phyloP scores from a whole-genome alignment of 2,888 invertebrate species.

The Stegana nigrithorax region DNA sequence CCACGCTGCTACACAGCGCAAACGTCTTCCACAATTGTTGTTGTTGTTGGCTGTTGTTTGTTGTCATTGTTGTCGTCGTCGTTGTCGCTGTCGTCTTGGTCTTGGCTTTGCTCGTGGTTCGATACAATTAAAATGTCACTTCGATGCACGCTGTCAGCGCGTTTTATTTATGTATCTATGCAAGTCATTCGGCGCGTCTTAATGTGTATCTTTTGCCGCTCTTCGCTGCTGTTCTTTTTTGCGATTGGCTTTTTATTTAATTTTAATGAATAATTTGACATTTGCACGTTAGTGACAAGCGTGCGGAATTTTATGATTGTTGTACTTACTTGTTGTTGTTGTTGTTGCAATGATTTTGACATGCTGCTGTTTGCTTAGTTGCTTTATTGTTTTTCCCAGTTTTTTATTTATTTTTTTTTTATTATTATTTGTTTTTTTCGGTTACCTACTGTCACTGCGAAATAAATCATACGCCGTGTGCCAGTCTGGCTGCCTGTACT shows the following conservation, averaged over 20 bases:
- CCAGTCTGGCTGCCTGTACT: too few species aligned
- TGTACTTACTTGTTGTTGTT: too few species aligned
- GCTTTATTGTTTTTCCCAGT: too few species aligned
- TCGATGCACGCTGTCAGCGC: constrained; percentile 34
- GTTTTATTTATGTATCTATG: constrained; percentile 24
- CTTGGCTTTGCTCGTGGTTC: constrained; percentile 17
- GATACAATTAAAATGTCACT: constrained; percentile 54
- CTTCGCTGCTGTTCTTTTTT: background rate
- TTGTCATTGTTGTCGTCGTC: constrained; percentile 7
- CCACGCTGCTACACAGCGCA: constrained; percentile 25
- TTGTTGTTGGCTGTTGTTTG: constrained; percentile 4
- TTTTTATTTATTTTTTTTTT: too few species aligned
- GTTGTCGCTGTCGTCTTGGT: background rate
- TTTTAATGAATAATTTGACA: constrained; percentile 18
- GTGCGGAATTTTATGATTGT: too few species aligned
- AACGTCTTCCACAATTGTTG: constrained; percentile 20
- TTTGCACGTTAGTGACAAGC: constrained; percentile 8
- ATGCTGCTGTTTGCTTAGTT: too few species aligned
- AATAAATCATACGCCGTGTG: constrained; percentile 4
- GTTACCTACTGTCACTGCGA: too few species aligned
- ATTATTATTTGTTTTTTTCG: too few species aligned
- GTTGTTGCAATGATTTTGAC: too few species aligned
- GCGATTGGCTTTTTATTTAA: constrained; percentile 2
- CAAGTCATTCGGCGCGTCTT: too few species aligned
- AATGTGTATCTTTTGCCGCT: background rate